These are phyloP conservation scores for Danio rerio DNA, from an alignment of 2,113 vertebrate genomes.

Conservation along the genomic window GRCz12tu NC_133200.1:16055001-16055500, in stretches of 20 bases:
- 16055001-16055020: slow-evolving; percentile 77
- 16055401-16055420: slow-evolving; percentile 38
- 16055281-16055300: slow-evolving; percentile 87
- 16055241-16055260: slow-evolving; percentile 84
- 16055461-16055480: too few relatives aligned
- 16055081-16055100: background rate
- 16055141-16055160: slow-evolving; percentile 81
- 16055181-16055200: slow-evolving; percentile 78
- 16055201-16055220: slow-evolving; percentile 62
- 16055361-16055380: slow-evolving; percentile 78
- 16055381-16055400: background rate
- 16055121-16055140: slow-evolving; percentile 40
- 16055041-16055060: slow-evolving; percentile 44
- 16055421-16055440: slow-evolving; percentile 16
- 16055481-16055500: too few relatives aligned
- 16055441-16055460: background rate
- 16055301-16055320: slow-evolving; percentile 79
- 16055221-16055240: slow-evolving; percentile 78
- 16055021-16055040: slow-evolving; percentile 66
- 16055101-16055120: background rate
- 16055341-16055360: slow-evolving; percentile 81
- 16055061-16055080: slow-evolving; percentile 65
- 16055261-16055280: slow-evolving; percentile 84
- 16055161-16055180: slow-evolving; percentile 86
- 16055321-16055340: slow-evolving; percentile 67